Base-by-base conservation (phyloP, 2,797 vertebrate species). In the Glyptemys insculpta region DNA sequence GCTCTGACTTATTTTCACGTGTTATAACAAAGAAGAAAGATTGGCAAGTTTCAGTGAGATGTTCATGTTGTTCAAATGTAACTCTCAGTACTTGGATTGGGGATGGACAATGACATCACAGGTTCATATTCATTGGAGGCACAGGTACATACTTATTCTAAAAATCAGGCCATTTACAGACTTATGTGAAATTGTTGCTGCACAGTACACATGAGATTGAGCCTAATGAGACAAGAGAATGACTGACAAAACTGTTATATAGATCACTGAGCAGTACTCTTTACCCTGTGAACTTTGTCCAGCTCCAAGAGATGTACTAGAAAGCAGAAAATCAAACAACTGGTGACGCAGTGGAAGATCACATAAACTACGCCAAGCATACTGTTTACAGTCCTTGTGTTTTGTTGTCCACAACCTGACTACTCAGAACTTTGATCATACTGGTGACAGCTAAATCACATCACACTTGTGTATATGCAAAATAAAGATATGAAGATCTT, bases 401-500 rank as follows among this genome's bases (percentile, higher is more conserved):
- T 94, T 88, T 87, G 90, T 86, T 95, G 95, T 97, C 94, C 96
- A 1, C 95, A 87, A 95, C 92, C 76, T 90, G 52, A 84, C 93
- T 93, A 82, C 90, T 88, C 81, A 79, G 94, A 96, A 95, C 95
- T 96, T 95, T 89, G 88, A 80, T 93, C 96, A 81, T 23, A 0
- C 52, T 91, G 65, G 29, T 87, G 62, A 47, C 3, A n/a, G 29
- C 72, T 65, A 90, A 88, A 79, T 90, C 87, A 72, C 79, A 93
- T 83, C 74, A 92, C 5, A 65, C 88, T 57, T 8, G 50, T 84
- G 86, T 37, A 86, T 59, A 79, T 86, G 83, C 68, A 85, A 81
- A 53, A 92, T 94, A 92, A 94, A 93, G 49, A 83, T 19, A 91
- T 37, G 12, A 79, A 86, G 81, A 50, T 93, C 92, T 93, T 95